These are phyloP conservation scores for Baccha elongata DNA, from an alignment of 2,888 invertebrate species.

Conservation along the genomic window DNA sequence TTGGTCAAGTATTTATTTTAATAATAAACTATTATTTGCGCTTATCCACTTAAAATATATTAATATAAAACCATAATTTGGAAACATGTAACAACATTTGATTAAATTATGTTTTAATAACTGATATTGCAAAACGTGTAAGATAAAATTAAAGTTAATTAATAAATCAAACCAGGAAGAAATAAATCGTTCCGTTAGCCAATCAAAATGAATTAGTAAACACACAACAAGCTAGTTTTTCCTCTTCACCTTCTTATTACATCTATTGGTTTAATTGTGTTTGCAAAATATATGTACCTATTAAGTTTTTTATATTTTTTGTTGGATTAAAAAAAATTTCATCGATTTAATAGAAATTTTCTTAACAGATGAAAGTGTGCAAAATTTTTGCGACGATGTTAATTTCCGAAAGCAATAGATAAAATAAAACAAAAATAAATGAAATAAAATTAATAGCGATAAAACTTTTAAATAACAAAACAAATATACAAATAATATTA, in stretches of 20 bases:
- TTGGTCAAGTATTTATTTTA: too few species aligned
- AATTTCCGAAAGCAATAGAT: conserved; percentile 18
- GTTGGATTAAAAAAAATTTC: conserved; percentile 7
- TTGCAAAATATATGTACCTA: conserved; percentile 3
- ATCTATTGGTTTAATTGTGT: conserved; percentile 10
- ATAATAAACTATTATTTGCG: too few species aligned
- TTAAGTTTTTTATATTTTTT: conserved; percentile 7
- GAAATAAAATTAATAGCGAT: background rate
- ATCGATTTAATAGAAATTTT: conserved; percentile 11
- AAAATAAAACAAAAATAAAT: conserved; percentile 1
- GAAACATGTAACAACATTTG: too few species aligned
- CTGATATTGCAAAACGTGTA: too few species aligned
- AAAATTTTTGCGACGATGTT: conserved; percentile 67
- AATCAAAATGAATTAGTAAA: conserved; percentile 60
- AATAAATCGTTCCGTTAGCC: conserved; percentile 52
- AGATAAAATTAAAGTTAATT: conserved; percentile 16
- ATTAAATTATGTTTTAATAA: too few species aligned
- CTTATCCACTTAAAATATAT: too few species aligned
- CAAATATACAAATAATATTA: conserved; percentile 17
- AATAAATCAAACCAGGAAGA: conserved; percentile 50
- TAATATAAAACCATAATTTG: too few species aligned
- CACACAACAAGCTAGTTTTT: conserved; percentile 58
- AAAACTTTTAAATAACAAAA: conserved; percentile 13
- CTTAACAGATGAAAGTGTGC: conserved; percentile 54
- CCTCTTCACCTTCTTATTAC: conserved; percentile 39